Conservation (phyloP, 2,113 vertebrate species). For the Monarcha castaneiventris region DNA sequence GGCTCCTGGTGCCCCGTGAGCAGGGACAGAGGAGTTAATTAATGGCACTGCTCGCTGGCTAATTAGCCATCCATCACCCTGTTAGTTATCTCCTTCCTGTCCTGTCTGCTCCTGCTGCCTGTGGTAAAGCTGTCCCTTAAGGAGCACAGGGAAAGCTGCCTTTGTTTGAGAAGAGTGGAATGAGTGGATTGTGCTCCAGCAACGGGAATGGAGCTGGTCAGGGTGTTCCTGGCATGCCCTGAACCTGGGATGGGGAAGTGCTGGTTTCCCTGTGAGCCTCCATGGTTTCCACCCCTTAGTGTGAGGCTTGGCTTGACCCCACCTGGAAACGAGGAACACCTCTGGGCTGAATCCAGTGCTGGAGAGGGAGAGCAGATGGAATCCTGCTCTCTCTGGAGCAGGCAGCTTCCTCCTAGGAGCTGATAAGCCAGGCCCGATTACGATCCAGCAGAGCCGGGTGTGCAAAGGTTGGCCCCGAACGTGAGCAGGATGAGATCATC, state of each 20-base stretch:
- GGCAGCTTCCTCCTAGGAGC: neutral
- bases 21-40: conserved; percentile 26
- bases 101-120: neutral
- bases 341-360: neutral
- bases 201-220: neutral
- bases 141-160: neutral
- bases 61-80: conserved; percentile 52
- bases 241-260: neutral
- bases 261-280: neutral
- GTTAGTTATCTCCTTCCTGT: neutral
- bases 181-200: fast-evolving
- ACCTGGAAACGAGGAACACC: neutral
- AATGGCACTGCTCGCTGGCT: neutral
- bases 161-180: fast-evolving
- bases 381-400: neutral
- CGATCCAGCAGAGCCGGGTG: neutral
- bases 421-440: neutral
- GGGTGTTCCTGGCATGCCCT: neutral
- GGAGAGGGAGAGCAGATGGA: neutral
- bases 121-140: neutral
- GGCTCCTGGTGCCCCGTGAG: neutral
- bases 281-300: neutral
- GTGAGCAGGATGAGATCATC: neutral
- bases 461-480: neutral
- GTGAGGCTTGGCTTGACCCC: neutral